Conservation (phyloP, 2,797 vertebrate species). For the Melanogrammus aeglefinus region DNA sequence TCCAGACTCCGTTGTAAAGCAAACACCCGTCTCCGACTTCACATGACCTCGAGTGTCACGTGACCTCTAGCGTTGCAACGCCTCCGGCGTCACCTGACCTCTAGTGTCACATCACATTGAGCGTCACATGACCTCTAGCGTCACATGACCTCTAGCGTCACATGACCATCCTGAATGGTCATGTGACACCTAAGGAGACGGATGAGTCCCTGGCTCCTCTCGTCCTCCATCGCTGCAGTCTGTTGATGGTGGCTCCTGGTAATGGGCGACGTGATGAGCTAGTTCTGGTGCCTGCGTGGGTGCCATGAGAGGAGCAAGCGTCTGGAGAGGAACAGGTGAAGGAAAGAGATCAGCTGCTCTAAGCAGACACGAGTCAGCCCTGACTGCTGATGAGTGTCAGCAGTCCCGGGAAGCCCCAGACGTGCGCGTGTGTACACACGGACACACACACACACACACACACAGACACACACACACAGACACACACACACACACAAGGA, state of each 20-base stretch:
- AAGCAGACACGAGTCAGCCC: slow-evolving; percentile 75
- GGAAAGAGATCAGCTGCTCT: slow-evolving; percentile 46
- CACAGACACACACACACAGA: slow-evolving; percentile 57
- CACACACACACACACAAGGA: neutral
- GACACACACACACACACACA: slow-evolving; percentile 25
- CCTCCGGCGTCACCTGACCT: neutral
- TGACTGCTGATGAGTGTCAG: slow-evolving; percentile 80
- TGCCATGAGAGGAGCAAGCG: neutral
- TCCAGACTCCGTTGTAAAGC: neutral
- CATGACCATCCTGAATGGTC: neutral
- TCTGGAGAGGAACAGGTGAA: neutral
- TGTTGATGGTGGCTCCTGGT: neutral
- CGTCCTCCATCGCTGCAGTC: slow-evolving; percentile 17
- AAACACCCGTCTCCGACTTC: slow-evolving; percentile 63
- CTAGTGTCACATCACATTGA: neutral
- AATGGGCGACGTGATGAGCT: neutral
- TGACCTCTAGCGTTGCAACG: neutral
- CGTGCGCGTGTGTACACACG: too few relatives aligned
- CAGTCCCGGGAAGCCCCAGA: slow-evolving; percentile 70
- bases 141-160: neutral
- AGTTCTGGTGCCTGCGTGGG: slow-evolving; percentile 5
- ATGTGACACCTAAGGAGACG: slow-evolving; percentile 64
- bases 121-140: neutral
- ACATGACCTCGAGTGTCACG: slow-evolving; percentile 52
- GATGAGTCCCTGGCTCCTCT: slow-evolving; percentile 65